A percentile compares a stretch with the other conserved stretches of the same genome.
phyloP scores from a whole-genome alignment of 2,113 vertebrate genomes.

The Misgurnus mizolepis region DNA sequence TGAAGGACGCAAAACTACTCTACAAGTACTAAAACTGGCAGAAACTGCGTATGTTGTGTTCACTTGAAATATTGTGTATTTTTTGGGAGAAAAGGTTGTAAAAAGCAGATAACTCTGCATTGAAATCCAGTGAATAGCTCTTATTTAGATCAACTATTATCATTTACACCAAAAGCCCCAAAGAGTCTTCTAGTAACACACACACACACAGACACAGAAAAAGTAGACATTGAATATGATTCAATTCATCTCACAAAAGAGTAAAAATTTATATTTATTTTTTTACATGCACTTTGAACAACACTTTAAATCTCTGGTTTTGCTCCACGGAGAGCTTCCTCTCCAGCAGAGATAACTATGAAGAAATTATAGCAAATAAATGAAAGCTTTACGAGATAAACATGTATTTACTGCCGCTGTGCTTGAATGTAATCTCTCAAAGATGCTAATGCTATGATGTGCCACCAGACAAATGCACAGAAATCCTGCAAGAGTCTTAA shows the following conservation, averaged over 20 bases:
- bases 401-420: slow-evolving; percentile 51
- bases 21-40: no score
- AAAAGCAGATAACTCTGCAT: no score
- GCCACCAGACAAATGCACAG: slow-evolving; percentile 39
- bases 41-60: no score
- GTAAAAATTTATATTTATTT: neutral
- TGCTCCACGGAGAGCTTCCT: slow-evolving; percentile 7
- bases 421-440: slow-evolving; percentile 47
- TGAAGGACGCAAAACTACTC: no score
- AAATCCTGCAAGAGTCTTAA: slow-evolving; percentile 65
- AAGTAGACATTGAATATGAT: neutral
- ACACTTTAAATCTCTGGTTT: neutral
- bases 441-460: slow-evolving; percentile 61
- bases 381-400: slow-evolving; percentile 40
- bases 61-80: no score
- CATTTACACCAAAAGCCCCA: no score
- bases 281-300: slow-evolving; percentile 17
- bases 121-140: no score
- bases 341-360: slow-evolving; percentile 15
- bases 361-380: slow-evolving; percentile 16
- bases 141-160: no score
- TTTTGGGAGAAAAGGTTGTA: no score
- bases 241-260: neutral
- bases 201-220: neutral
- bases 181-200: neutral